phyloP scores from a whole-genome alignment of 2,113 vertebrate genomes.

The Pteronura brasiliensis region DNA sequence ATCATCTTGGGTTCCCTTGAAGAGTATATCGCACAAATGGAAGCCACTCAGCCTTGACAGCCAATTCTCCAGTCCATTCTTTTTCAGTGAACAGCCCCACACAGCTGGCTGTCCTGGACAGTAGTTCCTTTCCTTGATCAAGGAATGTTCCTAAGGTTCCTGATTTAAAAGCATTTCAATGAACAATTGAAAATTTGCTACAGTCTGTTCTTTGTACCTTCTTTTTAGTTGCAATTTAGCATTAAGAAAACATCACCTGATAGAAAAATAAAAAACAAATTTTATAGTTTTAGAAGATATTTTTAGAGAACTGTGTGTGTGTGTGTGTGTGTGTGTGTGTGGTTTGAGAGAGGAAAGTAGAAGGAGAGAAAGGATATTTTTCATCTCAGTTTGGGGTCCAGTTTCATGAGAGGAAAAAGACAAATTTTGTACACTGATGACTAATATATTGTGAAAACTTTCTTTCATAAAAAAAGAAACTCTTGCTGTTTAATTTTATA shows the following conservation, averaged over 20 bases:
- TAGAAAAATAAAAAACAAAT: neutral
- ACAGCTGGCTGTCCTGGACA: accelerated
- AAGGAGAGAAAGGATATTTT: neutral
- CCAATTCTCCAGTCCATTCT: neutral
- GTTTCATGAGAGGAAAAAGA: neutral
- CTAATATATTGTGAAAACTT: neutral
- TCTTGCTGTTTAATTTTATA: neutral
- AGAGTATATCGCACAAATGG: accelerated
- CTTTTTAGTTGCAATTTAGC: neutral
- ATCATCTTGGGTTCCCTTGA: neutral
- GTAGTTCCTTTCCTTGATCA: neutral
- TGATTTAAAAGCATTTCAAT: neutral
- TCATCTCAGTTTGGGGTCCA: neutral
- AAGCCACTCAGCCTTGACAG: neutral
- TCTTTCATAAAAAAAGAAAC: neutral
- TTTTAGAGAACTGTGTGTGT: neutral
- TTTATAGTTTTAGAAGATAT: neutral
- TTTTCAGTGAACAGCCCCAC: neutral
- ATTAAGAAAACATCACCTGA: neutral
- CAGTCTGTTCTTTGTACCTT: neutral
- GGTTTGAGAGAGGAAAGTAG: neutral
- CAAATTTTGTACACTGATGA: neutral
- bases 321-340: no score
- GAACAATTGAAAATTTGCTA: neutral
- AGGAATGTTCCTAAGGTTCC: neutral